Percentiles rank a stretch among this genome's conserved stretches.
Conservation (phyloP, 2,888 invertebrate species). For the Volucella inflata region DNA sequence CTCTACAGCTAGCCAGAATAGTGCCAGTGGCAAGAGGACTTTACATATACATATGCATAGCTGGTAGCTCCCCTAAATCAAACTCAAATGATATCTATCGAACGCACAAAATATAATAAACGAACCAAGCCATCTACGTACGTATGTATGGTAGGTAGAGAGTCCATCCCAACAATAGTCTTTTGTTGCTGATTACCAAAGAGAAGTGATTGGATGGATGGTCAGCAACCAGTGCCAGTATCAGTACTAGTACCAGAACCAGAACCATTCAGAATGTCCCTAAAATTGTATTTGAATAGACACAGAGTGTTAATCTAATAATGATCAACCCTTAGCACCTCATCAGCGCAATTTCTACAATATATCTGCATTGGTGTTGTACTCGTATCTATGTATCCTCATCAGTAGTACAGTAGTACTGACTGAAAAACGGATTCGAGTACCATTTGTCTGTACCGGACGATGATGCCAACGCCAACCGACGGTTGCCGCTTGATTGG, state of each 20-base stretch:
- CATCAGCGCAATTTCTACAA: conserved; percentile 58
- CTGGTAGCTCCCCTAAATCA: conserved; percentile 55
- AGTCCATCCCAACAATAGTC: conserved; percentile 60
- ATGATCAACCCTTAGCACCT: conserved; percentile 75
- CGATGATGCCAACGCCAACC: conserved; percentile 28
- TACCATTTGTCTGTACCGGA: conserved; percentile 64
- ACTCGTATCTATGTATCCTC: conserved; percentile 29
- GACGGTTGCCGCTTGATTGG: conserved; percentile 73
- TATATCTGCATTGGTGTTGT: too few relatives aligned
- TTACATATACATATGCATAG: too few relatives aligned
- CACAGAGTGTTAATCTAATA: conserved; percentile 75
- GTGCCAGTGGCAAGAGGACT: too few relatives aligned
- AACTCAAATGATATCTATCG: conserved; percentile 66
- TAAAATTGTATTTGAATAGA: conserved; percentile 63
- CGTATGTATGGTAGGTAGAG: background rate
- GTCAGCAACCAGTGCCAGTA: background rate
- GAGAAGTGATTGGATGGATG: conserved; percentile 71
- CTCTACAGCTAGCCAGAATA: too few relatives aligned
- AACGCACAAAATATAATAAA: conserved; percentile 53
- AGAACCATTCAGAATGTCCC: conserved; percentile 15
- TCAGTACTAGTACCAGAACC: background rate
- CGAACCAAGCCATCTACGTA: background rate
- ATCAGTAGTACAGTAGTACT: conserved; percentile 39
- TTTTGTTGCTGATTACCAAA: conserved; percentile 72
- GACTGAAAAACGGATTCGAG: conserved; percentile 23